Evolutionary conservation across 2,797 vertebrate genomes (phyloP), one percentile per base, ranked within the genome.

Genomic region (Sebastes taczanowskii): DNA sequence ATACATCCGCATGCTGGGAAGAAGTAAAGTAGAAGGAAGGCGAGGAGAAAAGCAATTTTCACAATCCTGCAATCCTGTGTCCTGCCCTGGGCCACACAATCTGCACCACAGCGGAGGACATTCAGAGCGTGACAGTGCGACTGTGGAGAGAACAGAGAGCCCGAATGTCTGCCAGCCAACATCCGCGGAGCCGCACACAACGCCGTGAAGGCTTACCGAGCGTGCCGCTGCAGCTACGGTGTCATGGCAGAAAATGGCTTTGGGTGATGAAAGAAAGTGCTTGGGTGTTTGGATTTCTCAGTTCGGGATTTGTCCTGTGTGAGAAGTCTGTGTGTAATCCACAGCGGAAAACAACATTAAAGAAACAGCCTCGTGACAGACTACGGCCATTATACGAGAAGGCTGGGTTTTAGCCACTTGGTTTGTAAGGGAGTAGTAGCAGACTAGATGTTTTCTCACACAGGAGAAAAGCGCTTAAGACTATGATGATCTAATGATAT

Each of bases 61-160:
- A 64, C 80, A 90, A 88, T 92, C 83, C 88, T 82, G 60, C 83
- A 81, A 82, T 80, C 78, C 82, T 70, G 87, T 83, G 75, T 82
- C 86, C 70, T 79, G 88, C 92, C 88, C 71, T 38, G 58, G 91
- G 92, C 86, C 88, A 92, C 88, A 88, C 90, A 94, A 94, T 94
- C 91, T 91, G 82, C 83, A 74, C 73, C 83, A 25, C 82, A 66
- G 82, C 64, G 25, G 82, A 86, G 83, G 77, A 82, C 91, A 89
- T 88, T 92, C 93, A 91, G 88, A 92, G 86, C 81, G 73, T 90
- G 91, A 92, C 91, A 88, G 88, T 85, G 86, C 53, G 88, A 89
- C 91, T 88, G 82, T 8, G 67, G 77, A 64, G 84, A 65, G 85
- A 85, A 86, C 55, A 42, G 82, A 82, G 72, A 62, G 75, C 71